A percentile compares a stretch with the other conserved stretches of the same genome.
phyloP scores from a whole-genome alignment of 1,140 invertebrate species.

The Ceratosolen solmsi region DNA sequence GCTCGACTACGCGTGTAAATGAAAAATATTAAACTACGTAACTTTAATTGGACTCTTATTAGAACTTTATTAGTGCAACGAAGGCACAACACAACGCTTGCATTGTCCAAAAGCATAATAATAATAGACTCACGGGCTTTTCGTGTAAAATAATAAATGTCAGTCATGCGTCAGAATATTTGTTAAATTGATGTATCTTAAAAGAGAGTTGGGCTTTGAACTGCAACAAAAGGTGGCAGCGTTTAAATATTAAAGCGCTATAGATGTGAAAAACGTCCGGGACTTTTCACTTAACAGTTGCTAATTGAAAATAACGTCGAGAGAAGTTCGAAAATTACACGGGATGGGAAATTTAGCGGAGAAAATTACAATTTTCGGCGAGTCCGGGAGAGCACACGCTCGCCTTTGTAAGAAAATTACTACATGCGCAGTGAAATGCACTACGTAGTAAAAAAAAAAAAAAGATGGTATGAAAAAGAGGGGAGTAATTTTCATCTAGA shows the following conservation, averaged over 20 bases:
- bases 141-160: no score
- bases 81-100: no score
- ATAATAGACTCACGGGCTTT: no score
- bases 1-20: no score
- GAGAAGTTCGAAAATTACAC: background rate
- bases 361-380: background rate
- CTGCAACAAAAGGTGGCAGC: background rate
- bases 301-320: background rate
- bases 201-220: no score
- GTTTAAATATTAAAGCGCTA: background rate
- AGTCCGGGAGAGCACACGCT: background rate
- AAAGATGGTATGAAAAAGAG: no score
- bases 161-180: no score
- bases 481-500: background rate
- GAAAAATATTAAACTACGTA: no score
- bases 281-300: background rate
- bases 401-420: constrained; percentile 12
- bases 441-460: background rate
- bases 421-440: background rate
- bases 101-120: no score
- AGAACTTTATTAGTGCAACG: no score
- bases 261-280: background rate
- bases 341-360: background rate
- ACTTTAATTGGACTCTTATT: no score
- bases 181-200: no score